These are phyloP conservation scores for Melikaiella ostensackeni DNA, from an alignment of 2,888 invertebrate genomes.

Conservation along the genomic window DNA sequence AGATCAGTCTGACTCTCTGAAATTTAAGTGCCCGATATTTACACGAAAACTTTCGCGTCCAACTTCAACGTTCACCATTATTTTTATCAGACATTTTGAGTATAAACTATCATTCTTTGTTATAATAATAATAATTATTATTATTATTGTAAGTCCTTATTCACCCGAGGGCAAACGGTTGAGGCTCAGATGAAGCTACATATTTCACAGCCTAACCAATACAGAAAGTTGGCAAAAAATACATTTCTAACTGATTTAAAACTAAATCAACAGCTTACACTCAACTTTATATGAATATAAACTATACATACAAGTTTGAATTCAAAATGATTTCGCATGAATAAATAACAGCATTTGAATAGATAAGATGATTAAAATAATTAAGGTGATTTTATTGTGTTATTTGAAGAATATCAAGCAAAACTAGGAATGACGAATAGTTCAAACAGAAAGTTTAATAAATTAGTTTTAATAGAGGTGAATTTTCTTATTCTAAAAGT, in stretches of 20 bases:
- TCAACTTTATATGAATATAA: too few relatives aligned
- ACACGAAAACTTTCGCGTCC: conserved; percentile 50
- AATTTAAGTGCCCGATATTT: conserved; percentile 52
- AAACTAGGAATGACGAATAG: neutral
- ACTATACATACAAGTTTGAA: too few relatives aligned
- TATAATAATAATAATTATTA: neutral
- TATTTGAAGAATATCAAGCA: neutral
- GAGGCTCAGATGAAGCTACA: too few relatives aligned
- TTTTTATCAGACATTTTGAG: conserved; percentile 44
- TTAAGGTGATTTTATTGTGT: neutral
- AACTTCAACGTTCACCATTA: conserved; percentile 51
- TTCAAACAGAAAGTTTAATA: neutral
- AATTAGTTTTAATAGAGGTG: conserved; percentile 10
- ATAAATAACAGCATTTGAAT: too few relatives aligned
- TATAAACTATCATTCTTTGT: conserved; percentile 40
- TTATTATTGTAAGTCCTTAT: too few relatives aligned
- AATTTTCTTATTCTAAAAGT: neutral
- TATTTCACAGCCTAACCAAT: too few relatives aligned
- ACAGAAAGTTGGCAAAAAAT: too few relatives aligned
- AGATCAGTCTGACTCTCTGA: conserved; percentile 59
- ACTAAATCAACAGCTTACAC: too few relatives aligned
- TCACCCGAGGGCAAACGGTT: too few relatives aligned
- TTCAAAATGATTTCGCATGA: too few relatives aligned
- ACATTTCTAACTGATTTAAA: too few relatives aligned
- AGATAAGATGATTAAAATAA: too few relatives aligned